These are phyloP conservation scores for Microtus pennsylvanicus DNA, from an alignment of 2,113 vertebrate species.

Conservation along the genomic window DNA sequence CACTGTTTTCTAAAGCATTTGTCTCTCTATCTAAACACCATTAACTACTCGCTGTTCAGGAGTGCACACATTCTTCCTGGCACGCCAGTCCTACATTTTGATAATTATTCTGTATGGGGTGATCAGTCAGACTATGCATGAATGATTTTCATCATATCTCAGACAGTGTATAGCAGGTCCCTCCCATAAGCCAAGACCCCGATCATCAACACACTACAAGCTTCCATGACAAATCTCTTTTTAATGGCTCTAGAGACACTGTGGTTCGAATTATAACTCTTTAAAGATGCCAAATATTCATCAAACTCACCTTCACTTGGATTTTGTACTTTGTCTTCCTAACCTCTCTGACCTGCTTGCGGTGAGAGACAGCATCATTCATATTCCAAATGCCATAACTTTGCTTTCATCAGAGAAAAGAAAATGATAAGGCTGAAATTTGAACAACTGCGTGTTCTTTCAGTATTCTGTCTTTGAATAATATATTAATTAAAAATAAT, in stretches of 20 bases:
- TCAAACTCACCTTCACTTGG: neutral
- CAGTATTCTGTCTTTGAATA: constrained; percentile 3
- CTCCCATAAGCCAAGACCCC: neutral
- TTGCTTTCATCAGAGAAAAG: constrained; percentile 19
- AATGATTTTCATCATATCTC: neutral
- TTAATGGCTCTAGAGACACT: neutral
- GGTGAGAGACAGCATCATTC: neutral
- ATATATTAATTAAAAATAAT: constrained; percentile 3
- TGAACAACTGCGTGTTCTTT: neutral
- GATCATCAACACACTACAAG: neutral
- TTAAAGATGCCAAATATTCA: neutral
- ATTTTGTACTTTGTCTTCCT: neutral
- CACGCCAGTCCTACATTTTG: neutral
- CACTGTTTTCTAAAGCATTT: constrained; percentile 36
- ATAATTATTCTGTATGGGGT: neutral
- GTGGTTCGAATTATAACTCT: neutral
- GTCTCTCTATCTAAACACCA: neutral
- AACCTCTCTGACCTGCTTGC: constrained; percentile 15
- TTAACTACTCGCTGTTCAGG: neutral
- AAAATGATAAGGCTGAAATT: constrained; percentile 34
- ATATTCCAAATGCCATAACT: constrained; percentile 21
- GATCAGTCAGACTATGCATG: neutral
- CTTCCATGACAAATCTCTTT: neutral
- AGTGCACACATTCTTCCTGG: neutral
- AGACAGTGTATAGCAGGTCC: neutral